A percentile compares a stretch with the other conserved stretches of the same genome.
Evolutionary conservation across 2,797 vertebrate genomes (phyloP).

Genomic region (Macrochelys suwanniensis): DNA sequence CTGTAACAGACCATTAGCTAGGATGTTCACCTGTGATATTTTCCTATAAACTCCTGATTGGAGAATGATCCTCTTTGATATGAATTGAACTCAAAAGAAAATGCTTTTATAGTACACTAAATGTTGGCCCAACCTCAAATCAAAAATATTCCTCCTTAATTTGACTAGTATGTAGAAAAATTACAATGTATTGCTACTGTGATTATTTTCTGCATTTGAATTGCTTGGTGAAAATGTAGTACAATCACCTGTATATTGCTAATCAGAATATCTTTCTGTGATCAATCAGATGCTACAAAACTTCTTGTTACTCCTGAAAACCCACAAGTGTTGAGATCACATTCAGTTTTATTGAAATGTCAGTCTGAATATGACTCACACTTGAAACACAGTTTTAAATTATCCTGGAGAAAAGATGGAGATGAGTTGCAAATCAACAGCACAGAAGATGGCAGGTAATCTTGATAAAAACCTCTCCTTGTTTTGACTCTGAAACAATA

Average conservation of each 20-base stretch:
- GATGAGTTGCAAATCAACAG: constrained; percentile 84
- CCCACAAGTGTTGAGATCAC: constrained; percentile 86
- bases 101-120: not conserved
- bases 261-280: constrained; percentile 46
- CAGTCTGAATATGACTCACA: constrained; percentile 89
- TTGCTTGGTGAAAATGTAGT: constrained; percentile 17
- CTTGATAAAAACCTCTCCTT: not conserved
- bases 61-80: not conserved
- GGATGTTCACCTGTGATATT: constrained; percentile 43
- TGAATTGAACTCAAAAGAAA: not conserved
- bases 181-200: not conserved
- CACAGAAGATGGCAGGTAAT: constrained; percentile 88
- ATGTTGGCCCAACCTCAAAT: not conserved
- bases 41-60: not conserved
- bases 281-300: constrained; percentile 90
- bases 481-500: not conserved
- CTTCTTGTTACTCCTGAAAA: constrained; percentile 85
- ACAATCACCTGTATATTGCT: constrained; percentile 19
- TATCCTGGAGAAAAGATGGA: constrained; percentile 92
- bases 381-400: constrained; percentile 88
- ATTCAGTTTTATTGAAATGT: constrained; percentile 88
- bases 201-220: constrained; percentile 31
- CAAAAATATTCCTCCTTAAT: not conserved
- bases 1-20: constrained; percentile 38
- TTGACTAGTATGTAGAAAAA: not conserved